Evolutionary conservation across 2,888 invertebrate species (phyloP).

Genomic region (Zele albiditarsus): DNA sequence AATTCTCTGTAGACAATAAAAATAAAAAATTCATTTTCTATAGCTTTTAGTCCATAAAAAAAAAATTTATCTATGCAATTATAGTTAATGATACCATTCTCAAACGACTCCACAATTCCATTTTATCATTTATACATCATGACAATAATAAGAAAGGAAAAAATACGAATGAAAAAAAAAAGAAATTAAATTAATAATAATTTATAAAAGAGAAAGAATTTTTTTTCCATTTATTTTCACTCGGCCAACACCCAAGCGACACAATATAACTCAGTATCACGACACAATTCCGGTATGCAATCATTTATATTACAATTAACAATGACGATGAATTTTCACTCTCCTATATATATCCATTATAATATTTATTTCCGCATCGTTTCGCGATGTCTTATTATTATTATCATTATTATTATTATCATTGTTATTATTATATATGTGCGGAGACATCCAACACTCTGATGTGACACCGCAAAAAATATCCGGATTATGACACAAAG

Average conservation of each 20-base stretch:
- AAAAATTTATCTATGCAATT: not conserved
- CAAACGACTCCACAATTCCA: constrained; percentile 19
- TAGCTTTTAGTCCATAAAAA: not conserved
- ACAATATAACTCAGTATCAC: not conserved
- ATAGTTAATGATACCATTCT: constrained; percentile 3
- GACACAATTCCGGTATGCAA: not conserved
- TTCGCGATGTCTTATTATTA: not conserved
- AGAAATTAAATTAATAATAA: not conserved
- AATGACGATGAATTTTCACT: constrained; percentile 1
- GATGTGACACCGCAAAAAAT: not conserved
- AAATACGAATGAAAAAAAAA: not conserved
- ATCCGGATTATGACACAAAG: not conserved
- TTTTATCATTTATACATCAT: not conserved
- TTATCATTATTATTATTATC: not conserved
- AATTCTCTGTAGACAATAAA: constrained; percentile 65
- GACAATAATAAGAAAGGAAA: not conserved
- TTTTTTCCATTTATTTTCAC: not conserved
- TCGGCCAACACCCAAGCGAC: not conserved
- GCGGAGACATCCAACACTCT: not conserved
- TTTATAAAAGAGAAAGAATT: not conserved
- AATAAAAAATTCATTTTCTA: constrained; percentile 12
- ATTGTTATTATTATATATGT: not conserved
- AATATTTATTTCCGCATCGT: not conserved
- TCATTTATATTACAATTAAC: constrained; percentile 3
- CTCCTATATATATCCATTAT: not conserved